A percentile compares a stretch with the other conserved stretches of the same genome.
These are phyloP conservation scores for Cetoscarus ocellatus DNA, from an alignment of 2,797 vertebrate genomes.

Conservation along the genomic window DNA sequence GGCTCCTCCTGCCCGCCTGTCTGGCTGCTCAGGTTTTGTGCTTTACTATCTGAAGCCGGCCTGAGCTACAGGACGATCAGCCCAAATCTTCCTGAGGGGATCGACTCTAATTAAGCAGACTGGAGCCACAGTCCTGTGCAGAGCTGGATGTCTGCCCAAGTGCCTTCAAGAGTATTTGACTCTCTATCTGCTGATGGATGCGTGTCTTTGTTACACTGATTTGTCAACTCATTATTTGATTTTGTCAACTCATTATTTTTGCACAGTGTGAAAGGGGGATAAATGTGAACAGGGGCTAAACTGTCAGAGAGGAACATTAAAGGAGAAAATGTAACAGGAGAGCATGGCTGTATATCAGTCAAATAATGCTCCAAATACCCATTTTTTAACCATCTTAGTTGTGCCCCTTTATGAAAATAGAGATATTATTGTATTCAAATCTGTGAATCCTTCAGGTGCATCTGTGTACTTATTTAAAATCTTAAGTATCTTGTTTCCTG, in stretches of 20 bases:
- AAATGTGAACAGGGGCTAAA: conserved; percentile 41
- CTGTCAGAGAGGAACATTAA: conserved; percentile 28
- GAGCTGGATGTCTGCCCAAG: conserved; percentile 71
- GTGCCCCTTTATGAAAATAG: neutral
- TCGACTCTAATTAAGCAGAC: conserved; percentile 76
- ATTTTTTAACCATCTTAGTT: neutral
- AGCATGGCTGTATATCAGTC: conserved; percentile 32
- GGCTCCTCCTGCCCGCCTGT: conserved; percentile 40
- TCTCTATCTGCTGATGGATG: conserved; percentile 62
- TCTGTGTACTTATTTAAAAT: no score
- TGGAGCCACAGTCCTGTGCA: conserved; percentile 66
- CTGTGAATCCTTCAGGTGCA: no score
- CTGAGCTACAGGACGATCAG: conserved; percentile 62
- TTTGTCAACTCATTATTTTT: conserved; percentile 60
- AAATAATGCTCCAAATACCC: conserved; percentile 15
- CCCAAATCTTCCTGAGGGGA: conserved; percentile 74
- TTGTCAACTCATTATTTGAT: no score
- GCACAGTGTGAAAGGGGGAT: conserved; percentile 19
- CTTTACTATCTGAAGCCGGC: conserved; percentile 30
- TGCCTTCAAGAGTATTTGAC: conserved; percentile 72
- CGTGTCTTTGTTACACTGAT: conserved; percentile 62
- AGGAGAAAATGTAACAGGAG: conserved; percentile 22
- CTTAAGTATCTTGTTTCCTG: no score
- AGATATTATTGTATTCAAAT: no score
- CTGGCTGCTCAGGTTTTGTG: conserved; percentile 37